Evolutionary conservation across 2,113 vertebrate species (phyloP).

Genomic region (Pluvianellus socialis): DNA sequence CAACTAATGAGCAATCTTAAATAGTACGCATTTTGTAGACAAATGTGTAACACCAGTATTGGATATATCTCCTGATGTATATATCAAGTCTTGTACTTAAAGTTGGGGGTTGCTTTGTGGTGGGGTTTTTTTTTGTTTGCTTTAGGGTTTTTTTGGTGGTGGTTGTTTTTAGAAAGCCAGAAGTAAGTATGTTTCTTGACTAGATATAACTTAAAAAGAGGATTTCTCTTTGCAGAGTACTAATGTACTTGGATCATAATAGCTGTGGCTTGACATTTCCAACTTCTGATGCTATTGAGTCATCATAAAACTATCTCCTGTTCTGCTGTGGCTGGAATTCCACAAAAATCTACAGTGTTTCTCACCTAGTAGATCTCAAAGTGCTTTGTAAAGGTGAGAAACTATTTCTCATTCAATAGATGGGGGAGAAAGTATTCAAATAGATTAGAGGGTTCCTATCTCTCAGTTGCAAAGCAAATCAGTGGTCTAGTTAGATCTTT

Average conservation of each 20-base stretch:
- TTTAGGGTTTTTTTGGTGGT: no score
- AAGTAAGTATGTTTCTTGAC: not conserved
- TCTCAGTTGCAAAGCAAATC: not conserved
- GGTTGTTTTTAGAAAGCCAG: not conserved
- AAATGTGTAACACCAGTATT: not conserved
- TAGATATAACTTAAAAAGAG: not conserved
- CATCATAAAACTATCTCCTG: not conserved
- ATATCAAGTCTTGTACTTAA: not conserved
- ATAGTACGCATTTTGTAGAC: not conserved
- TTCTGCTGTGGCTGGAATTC: not conserved
- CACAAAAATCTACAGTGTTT: not conserved
- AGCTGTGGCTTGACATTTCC: not conserved
- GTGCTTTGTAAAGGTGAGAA: not conserved
- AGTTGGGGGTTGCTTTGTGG: not conserved
- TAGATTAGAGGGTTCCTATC: not conserved
- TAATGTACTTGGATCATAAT: not conserved
- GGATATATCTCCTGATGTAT: not conserved
- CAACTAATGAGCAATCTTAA: not conserved
- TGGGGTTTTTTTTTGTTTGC: not conserved
- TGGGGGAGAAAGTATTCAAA: not conserved
- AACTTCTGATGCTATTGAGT: not conserved
- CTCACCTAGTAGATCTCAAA: not conserved
- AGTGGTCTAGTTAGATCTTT: not conserved
- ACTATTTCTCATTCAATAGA: not conserved
- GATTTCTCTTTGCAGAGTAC: not conserved